These are phyloP conservation scores for Ctenosaura bakeri DNA, from an alignment of 2,797 vertebrate species.

Conservation along the genomic window DNA sequence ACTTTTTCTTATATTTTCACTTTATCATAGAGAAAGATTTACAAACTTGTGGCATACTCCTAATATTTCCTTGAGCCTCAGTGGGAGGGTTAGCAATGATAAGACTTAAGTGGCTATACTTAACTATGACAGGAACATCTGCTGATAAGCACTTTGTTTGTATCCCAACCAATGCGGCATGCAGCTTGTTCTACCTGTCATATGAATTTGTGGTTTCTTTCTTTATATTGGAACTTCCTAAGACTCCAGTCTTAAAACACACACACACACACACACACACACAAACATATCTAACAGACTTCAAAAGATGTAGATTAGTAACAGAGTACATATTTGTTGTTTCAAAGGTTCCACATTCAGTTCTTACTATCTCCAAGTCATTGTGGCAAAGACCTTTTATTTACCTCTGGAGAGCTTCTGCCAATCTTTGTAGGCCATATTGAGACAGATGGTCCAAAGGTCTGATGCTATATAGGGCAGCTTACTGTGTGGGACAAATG, in stretches of 20 bases:
- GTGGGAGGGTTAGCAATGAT: neutral
- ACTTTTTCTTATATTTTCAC: neutral
- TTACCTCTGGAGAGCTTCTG: neutral
- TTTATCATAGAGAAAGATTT: neutral
- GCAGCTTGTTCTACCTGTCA: neutral
- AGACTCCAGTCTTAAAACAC: neutral
- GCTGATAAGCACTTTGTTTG: neutral
- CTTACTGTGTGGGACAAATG: neutral
- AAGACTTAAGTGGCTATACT: neutral
- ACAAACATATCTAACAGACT: neutral
- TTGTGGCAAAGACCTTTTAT: neutral
- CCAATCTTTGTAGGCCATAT: neutral
- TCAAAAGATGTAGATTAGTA: neutral
- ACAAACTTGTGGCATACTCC: neutral
- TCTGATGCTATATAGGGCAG: neutral
- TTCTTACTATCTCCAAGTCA: neutral
- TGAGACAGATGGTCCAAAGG: neutral
- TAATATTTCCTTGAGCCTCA: neutral
- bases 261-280: neutral
- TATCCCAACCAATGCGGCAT: neutral
- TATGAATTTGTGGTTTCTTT: neutral
- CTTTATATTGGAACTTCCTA: neutral
- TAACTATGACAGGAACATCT: neutral
- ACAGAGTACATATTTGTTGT: neutral
- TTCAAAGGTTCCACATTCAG: neutral